Percentiles rank a stretch among this genome's conserved stretches.
These are phyloP conservation scores for Chesias legatella DNA, from an alignment of 2,888 invertebrate species.

Conservation along the genomic window DNA sequence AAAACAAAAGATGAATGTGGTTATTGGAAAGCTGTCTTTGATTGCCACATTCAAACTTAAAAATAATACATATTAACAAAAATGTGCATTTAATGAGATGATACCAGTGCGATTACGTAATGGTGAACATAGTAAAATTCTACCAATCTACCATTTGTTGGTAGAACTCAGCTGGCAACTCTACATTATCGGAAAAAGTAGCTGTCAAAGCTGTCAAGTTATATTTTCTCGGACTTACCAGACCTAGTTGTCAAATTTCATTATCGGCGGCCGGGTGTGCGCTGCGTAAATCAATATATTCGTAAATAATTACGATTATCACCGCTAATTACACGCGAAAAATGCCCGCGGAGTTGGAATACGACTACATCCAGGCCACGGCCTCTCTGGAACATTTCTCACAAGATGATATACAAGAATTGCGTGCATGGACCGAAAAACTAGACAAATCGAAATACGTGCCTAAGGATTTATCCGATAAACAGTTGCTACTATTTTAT, in stretches of 20 bases:
- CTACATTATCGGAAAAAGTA: slow-evolving; percentile 13
- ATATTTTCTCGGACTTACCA: no score
- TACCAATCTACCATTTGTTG: no score
- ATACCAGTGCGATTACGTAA: no score
- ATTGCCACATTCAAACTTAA: no score
- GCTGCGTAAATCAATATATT: slow-evolving; percentile 32
- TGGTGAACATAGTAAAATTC: no score
- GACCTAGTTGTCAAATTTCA: slow-evolving; percentile 68
- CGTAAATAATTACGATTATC: slow-evolving; percentile 47
- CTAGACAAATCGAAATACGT: slow-evolving; percentile 73
- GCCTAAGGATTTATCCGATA: slow-evolving; percentile 76
- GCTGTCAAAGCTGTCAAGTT: slow-evolving; percentile 6
- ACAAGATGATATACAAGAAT: slow-evolving; percentile 65
- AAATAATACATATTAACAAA: no score
- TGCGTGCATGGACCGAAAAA: slow-evolving; percentile 68
- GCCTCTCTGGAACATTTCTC: slow-evolving; percentile 72
- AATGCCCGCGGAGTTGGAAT: slow-evolving; percentile 70
- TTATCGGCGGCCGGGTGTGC: slow-evolving; percentile 35
- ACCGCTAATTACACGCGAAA: slow-evolving; percentile 29
- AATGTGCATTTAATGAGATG: no score
- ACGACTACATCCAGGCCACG: slow-evolving; percentile 62
- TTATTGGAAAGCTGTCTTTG: no score
- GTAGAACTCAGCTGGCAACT: slow-evolving; percentile 31
- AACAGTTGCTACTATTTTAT: slow-evolving; percentile 83
- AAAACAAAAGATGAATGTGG: no score